Evolutionary conservation across 2,888 invertebrate genomes (phyloP).

Genomic region (Synergus umbraculus): DNA sequence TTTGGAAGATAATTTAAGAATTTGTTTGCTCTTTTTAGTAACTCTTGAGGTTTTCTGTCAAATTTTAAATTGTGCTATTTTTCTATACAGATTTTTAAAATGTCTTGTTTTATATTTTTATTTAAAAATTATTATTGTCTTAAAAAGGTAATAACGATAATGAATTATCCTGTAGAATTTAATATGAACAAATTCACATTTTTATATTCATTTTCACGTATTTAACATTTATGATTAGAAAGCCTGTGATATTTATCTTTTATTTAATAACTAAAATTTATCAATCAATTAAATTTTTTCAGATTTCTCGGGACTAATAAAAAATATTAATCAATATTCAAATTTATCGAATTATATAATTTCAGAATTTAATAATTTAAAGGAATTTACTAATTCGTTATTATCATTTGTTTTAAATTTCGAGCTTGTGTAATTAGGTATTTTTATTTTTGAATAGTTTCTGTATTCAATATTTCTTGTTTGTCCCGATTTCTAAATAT

Average conservation of each 20-base stretch:
- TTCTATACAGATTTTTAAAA: slow-evolving; percentile 30
- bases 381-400: too few species aligned
- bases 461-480: too few species aligned
- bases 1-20: background rate
- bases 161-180: slow-evolving; percentile 10
- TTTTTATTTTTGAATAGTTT: too few species aligned
- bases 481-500: too few species aligned
- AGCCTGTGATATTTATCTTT: slow-evolving; percentile 31
- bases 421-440: too few species aligned
- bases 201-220: slow-evolving; percentile 16
- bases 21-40: background rate
- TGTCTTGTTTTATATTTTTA: slow-evolving; percentile 1
- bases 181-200: slow-evolving; percentile 16
- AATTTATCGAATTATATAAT: too few species aligned
- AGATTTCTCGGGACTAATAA: background rate
- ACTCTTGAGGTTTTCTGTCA: slow-evolving; percentile 15
- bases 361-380: too few species aligned
- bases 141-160: slow-evolving; percentile 28
- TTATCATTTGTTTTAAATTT: too few species aligned
- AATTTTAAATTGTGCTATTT: slow-evolving; percentile 47
- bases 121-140: slow-evolving; percentile 28
- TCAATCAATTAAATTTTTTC: background rate
- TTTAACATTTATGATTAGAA: slow-evolving; percentile 15
- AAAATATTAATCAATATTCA: too few species aligned
- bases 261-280: background rate